Conservation (phyloP, 2,113 vertebrate genomes). For the Pica pica region DNA sequence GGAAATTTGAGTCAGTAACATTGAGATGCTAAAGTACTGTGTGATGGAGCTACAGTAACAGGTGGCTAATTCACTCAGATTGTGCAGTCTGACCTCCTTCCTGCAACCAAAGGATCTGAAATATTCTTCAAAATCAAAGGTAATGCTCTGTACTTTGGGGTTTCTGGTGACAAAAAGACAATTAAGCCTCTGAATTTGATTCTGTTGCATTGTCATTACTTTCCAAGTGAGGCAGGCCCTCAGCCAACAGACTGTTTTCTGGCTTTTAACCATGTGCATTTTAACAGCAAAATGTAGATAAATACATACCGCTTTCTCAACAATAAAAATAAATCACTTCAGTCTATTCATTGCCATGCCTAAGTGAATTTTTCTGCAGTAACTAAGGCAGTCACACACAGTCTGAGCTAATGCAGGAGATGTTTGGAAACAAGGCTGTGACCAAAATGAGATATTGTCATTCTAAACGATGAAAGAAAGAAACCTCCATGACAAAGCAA, state of each 20-base stretch:
- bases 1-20: neutral
- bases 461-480: neutral
- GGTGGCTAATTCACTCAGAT: neutral
- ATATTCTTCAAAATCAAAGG: neutral
- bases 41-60: neutral
- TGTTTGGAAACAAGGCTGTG: neutral
- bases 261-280: neutral
- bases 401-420: neutral
- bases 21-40: neutral
- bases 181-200: neutral
- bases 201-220: neutral
- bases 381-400: neutral
- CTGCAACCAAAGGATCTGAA: neutral
- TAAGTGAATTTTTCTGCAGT: neutral
- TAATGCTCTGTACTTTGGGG: neutral
- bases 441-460: neutral
- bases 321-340: neutral
- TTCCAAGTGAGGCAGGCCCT: neutral
- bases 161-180: neutral
- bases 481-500: neutral
- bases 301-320: neutral
- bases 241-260: neutral
- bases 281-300: neutral
- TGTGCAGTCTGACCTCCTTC: neutral
- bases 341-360: neutral